Conservation (phyloP, 2,888 invertebrate genomes). For the Taenaris catops region DNA sequence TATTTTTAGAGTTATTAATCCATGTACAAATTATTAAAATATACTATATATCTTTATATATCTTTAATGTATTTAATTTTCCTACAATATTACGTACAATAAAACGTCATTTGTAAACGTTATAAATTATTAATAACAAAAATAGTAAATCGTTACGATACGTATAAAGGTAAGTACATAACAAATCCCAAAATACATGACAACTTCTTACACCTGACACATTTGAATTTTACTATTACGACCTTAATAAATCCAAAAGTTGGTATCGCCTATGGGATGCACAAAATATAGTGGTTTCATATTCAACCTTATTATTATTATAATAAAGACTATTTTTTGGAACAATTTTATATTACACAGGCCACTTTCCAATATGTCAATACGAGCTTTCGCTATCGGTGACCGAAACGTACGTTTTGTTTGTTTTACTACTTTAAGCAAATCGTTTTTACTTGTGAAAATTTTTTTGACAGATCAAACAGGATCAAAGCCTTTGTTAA, state of each 20-base stretch:
- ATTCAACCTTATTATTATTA: conserved; percentile 7
- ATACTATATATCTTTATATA: too few species aligned
- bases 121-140: too few species aligned
- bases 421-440: conserved; percentile 63
- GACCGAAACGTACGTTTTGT: conserved; percentile 58
- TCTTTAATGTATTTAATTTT: too few species aligned
- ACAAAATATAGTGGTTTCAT: neutral
- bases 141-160: too few species aligned
- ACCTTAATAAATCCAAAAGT: conserved; percentile 14
- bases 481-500: conserved; percentile 7
- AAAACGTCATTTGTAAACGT: too few species aligned
- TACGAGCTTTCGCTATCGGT: conserved; percentile 76
- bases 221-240: conserved; percentile 12
- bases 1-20: too few species aligned
- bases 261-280: conserved; percentile 6
- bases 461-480: conserved; percentile 1
- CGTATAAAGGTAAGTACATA: too few species aligned
- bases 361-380: conserved; percentile 75
- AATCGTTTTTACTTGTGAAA: conserved; percentile 39
- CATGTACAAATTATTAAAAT: too few species aligned
- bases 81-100: too few species aligned
- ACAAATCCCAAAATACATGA: conserved; percentile 1
- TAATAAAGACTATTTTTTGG: conserved; percentile 6
- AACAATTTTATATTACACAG: conserved; percentile 5
- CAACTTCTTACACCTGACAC: conserved; percentile 8